A percentile compares a stretch with the other conserved stretches of the same genome.
These are phyloP conservation scores for Neodon shergylaensis DNA, from an alignment of 2,113 vertebrate genomes.

Conservation along the genomic window DNA sequence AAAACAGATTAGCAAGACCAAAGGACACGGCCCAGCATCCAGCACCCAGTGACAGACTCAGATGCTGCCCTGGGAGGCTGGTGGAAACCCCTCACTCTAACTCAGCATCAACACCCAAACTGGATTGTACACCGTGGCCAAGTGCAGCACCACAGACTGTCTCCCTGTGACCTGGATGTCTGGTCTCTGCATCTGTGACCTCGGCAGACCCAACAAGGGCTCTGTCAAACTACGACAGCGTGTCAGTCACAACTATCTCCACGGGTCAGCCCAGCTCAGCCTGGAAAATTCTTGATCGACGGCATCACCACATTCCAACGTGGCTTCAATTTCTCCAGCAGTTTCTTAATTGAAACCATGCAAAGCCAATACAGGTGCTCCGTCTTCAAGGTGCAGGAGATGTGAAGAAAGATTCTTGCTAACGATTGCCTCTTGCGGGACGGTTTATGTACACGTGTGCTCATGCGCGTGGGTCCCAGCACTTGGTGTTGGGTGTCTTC, in stretches of 20 bases:
- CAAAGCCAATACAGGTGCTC: not conserved
- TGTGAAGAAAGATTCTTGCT: not conserved
- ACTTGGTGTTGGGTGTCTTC: not conserved
- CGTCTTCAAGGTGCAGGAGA: constrained; percentile 54
- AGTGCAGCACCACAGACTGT: not conserved
- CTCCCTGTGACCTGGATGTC: not conserved
- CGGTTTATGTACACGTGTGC: not conserved
- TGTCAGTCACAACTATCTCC: constrained; percentile 2
- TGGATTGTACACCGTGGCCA: not conserved
- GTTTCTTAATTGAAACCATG: constrained; percentile 68
- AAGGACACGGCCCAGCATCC: constrained; percentile 16
- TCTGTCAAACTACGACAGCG: constrained; percentile 28
- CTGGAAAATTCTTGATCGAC: constrained; percentile 23
- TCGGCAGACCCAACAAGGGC: not conserved
- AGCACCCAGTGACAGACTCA: not conserved
- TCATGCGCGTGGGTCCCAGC: not conserved
- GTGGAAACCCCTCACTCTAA: not conserved
- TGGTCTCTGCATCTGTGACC: not conserved
- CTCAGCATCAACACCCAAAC: not conserved
- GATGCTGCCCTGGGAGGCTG: not conserved
- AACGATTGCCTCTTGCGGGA: not conserved
- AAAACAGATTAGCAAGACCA: constrained; percentile 61
- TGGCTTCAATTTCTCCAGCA: constrained; percentile 50
- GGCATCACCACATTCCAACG: not conserved
- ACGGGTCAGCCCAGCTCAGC: constrained; percentile 33